These are phyloP conservation scores for Vombatus ursinus DNA, from an alignment of 2,113 vertebrate genomes.

Conservation along the genomic window DNA sequence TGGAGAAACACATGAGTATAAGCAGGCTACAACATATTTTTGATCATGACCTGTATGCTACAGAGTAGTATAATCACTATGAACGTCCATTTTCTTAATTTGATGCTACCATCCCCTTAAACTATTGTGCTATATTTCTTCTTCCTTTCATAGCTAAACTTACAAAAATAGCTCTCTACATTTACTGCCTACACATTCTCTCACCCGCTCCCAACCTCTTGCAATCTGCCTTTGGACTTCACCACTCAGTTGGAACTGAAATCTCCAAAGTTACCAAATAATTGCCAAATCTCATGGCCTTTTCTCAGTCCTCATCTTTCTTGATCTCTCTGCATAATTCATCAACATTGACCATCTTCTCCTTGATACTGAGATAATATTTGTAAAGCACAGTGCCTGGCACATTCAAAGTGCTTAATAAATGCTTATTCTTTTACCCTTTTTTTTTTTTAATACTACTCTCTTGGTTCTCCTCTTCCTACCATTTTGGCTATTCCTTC, in stretches of 20 bases:
- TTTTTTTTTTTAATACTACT: background rate
- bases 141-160: background rate
- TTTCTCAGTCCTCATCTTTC: background rate
- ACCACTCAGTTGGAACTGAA: background rate
- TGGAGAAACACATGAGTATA: background rate
- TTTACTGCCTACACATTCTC: background rate
- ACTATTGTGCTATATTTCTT: background rate
- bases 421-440: background rate
- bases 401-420: background rate
- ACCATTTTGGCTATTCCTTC: background rate
- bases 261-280: background rate
- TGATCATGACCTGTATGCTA: background rate
- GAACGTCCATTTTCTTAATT: background rate
- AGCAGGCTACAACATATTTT: background rate
- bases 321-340: background rate
- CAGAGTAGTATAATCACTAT: background rate
- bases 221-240: background rate
- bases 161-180: background rate
- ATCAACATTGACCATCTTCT: background rate
- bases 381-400: background rate
- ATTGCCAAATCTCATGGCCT: background rate
- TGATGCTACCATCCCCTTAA: background rate
- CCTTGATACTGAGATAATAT: background rate
- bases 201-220: background rate
- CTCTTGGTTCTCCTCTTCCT: background rate